Base-by-base conservation (phyloP, 1,140 invertebrate genomes). In the Drosophila leontia region DNA sequence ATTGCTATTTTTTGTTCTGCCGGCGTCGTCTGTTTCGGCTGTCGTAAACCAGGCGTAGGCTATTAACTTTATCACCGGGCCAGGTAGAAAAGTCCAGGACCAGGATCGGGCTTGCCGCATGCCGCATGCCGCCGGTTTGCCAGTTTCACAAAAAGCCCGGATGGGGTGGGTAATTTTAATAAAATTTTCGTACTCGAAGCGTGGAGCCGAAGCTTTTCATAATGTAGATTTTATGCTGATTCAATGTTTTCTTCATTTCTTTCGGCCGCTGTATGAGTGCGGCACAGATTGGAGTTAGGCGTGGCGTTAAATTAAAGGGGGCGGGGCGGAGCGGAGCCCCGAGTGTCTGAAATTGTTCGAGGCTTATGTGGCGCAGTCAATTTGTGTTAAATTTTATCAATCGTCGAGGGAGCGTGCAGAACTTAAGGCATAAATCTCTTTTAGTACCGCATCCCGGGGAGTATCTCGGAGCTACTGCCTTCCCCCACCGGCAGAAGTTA, bases 161-260 rank as follows among this genome's bases (percentile, higher is more conserved):
- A 68, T 68, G 48, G 67, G 48, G 37, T 50, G 75, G 59, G 59
- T 71, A 78, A 78, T 78, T 78, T 78, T 78, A 78, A 78, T 78
- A 78, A 71, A 78, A 78, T 78, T 78, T 78, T 78, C 75, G 63
- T 78, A 78, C 63, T 78, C 75, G 75, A 78, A 70, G 75, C 75
- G 75, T 78, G 57, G 63, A 77, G 63, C 42, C 67, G 26, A 77
- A 77, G 75, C 75, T 78, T 78, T 79, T 80, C 67, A 79, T 79
- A 79, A 79, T 79, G 77, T 79, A 79, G 42, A 79, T 79, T 79
- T 79, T 79, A 79, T 79, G 77, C 77, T 79, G 77, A 79, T 79
- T 79, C 77, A 79, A 79, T 79, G 77, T 79, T 79, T 64, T 79
- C 69, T 72, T 51, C 67, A 50, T 51, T 72, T 59, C 45, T 77